Percentiles rank a stretch among this genome's conserved stretches.
Evolutionary conservation across 2,888 invertebrate genomes (phyloP).

Genomic region (Brachyopa scutellaris): DNA sequence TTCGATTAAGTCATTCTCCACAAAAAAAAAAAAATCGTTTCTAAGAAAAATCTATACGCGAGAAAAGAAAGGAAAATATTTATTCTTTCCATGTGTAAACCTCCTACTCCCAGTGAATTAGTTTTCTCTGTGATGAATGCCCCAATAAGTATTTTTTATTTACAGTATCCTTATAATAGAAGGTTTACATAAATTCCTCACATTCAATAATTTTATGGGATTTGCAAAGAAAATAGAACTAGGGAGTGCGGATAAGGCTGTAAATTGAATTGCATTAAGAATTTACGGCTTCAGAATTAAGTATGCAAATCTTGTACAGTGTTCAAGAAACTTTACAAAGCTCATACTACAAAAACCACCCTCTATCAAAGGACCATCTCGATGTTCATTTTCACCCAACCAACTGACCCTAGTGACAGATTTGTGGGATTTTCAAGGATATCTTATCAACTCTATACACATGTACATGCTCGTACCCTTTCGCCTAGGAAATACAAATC

Average conservation of each 20-base stretch:
- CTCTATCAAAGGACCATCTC: no score
- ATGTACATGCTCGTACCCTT: no score
- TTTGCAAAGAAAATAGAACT: slow-evolving; percentile 20
- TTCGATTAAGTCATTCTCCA: slow-evolving; percentile 65
- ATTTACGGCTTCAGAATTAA: not conserved
- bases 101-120: slow-evolving; percentile 25
- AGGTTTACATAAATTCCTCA: not conserved
- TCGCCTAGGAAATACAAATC: not conserved
- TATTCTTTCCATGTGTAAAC: slow-evolving; percentile 12
- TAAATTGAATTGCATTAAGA: slow-evolving; percentile 27
- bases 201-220: slow-evolving; percentile 18
- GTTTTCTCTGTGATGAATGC: slow-evolving; percentile 29
- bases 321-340: not conserved
- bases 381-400: no score
- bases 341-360: not conserved
- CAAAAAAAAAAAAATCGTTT: slow-evolving; percentile 21
- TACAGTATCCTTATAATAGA: slow-evolving; percentile 6
- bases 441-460: no score
- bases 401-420: not conserved
- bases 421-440: not conserved
- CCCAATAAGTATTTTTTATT: slow-evolving; percentile 36
- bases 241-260: not conserved
- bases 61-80: slow-evolving; percentile 37
- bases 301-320: not conserved
- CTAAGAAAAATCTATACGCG: slow-evolving; percentile 25